A percentile compares a stretch with the other conserved stretches of the same genome.
phyloP scores from a whole-genome alignment of 23 tunicate genomes.

The Trididemnum clinides region DNA sequence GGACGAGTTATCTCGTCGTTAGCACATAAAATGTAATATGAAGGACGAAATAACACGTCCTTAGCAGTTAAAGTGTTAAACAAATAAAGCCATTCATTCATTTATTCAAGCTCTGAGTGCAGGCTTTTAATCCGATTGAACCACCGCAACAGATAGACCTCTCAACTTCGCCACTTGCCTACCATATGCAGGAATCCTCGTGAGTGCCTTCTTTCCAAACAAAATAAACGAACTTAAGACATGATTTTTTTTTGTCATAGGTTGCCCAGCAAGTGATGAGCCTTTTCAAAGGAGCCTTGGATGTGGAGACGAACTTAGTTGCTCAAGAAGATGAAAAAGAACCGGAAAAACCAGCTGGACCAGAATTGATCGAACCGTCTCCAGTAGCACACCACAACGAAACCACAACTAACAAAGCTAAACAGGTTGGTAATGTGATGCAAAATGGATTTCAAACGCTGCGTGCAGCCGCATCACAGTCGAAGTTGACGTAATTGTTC shows the following conservation, averaged over 20 bases:
- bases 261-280: conserved; percentile 86
- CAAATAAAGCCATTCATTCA: not conserved
- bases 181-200: too few species aligned
- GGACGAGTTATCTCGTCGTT: not conserved
- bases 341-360: not conserved
- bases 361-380: not conserved
- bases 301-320: conserved; percentile 49
- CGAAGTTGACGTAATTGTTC: too few species aligned
- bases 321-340: conserved; percentile 43
- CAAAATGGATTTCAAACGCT: too few species aligned
- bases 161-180: too few species aligned
- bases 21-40: not conserved
- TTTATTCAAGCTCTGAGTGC: not conserved
- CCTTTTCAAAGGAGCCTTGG: conserved; percentile 80
- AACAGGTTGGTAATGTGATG: too few species aligned
- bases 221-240: not conserved
- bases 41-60: too few species aligned
- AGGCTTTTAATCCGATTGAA: too few species aligned
- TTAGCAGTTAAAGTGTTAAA: not conserved
- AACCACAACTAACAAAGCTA: too few species aligned
- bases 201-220: too few species aligned
- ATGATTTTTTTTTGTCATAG: conserved; percentile 30
- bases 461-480: too few species aligned
- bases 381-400: too few species aligned
- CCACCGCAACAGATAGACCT: too few species aligned